Evolutionary conservation across 2,888 invertebrate species (phyloP), one percentile per base, ranked within the genome.

Genomic region (Ophonus ardosiacus): DNA sequence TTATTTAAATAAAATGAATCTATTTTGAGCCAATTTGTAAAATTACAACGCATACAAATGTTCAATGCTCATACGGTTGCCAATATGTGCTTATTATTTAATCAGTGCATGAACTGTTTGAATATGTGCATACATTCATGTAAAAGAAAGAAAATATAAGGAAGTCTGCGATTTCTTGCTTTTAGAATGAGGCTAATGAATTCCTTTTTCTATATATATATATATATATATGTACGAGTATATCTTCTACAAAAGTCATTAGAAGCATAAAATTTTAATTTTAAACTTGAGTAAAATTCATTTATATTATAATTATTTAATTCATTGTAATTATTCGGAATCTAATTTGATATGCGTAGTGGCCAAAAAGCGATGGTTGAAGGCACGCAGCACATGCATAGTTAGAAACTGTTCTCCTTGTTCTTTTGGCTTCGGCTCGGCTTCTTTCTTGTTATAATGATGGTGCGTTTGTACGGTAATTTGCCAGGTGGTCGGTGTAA

Each of bases 401-500:
- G 68, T 68, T 65, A 65, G 65, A 65, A 65, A 65, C 65, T 31
- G 65, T 65, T 68, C 8, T 68, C 68, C 31, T 38, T 68, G 68
- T 68, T 31, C n/a, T 31, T 68, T 68, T 38, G 38, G 68, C 63
- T 63, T 63, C 31, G 31, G 21, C 10, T 7, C 65, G 38, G 15
- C 31, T 24, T 68, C 68, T 68, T 68, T 38, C 15, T 68, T 31
- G 31, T 38, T 68, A n/a, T 68, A 68, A 68, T 68, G 68, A 68
- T 38, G 31, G 68, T 68, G 68, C 68, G 68, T 68, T 68, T 68
- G 38, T 68, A 68, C 68, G 31, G 68, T 68, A 68, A 68, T 68
- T 68, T 68, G 68, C 68, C 68, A 68, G 68, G 68, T 68, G 68
- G 68, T 38, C 68, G 38, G 68, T 68, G 68, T 68, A 68, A 68